Percentiles rank a stretch among this genome's conserved stretches.
phyloP scores from a whole-genome alignment of 2,113 vertebrate species.

The Axis porcinus region DNA sequence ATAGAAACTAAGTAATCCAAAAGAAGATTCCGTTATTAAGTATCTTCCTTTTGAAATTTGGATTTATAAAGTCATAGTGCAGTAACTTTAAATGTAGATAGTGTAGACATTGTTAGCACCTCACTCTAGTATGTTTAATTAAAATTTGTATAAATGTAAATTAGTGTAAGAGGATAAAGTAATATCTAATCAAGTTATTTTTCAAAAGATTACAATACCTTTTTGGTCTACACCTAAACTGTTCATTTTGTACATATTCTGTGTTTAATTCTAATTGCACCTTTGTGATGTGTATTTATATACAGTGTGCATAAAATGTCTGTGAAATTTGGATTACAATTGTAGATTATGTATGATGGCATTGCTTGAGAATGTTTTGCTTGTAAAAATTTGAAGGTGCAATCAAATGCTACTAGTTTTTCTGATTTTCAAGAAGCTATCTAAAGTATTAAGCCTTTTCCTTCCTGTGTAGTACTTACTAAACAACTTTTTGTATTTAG shows the following conservation, averaged over 20 bases:
- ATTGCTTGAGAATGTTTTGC: conserved; percentile 82
- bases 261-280: conserved; percentile 83
- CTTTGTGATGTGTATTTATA: conserved; percentile 90
- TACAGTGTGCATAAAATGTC: conserved; percentile 85
- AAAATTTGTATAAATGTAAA: conserved; percentile 90
- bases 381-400: conserved; percentile 86
- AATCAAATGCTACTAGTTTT: conserved; percentile 82
- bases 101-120: conserved; percentile 70
- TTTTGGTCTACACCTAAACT: conserved; percentile 79
- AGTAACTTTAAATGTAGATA: conserved; percentile 82
- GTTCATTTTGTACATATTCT: conserved; percentile 87
- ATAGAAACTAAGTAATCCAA: conserved; percentile 61
- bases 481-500: conserved; percentile 79
- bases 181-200: conserved; percentile 85
- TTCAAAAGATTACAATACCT: conserved; percentile 82
- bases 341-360: conserved; percentile 89
- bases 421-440: conserved; percentile 79
- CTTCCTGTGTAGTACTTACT: conserved; percentile 65
- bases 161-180: conserved; percentile 85
- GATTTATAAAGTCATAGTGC: conserved; percentile 76
- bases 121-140: conserved; percentile 73
- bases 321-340: conserved; percentile 83
- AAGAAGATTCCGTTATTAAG: conserved; percentile 73
- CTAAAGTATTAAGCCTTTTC: conserved; percentile 75
- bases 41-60: conserved; percentile 73